Evolutionary conservation across 2,797 vertebrate species (phyloP), one percentile per base, ranked within the genome.

Genomic region (Lagorchestes hirsutus): DNA sequence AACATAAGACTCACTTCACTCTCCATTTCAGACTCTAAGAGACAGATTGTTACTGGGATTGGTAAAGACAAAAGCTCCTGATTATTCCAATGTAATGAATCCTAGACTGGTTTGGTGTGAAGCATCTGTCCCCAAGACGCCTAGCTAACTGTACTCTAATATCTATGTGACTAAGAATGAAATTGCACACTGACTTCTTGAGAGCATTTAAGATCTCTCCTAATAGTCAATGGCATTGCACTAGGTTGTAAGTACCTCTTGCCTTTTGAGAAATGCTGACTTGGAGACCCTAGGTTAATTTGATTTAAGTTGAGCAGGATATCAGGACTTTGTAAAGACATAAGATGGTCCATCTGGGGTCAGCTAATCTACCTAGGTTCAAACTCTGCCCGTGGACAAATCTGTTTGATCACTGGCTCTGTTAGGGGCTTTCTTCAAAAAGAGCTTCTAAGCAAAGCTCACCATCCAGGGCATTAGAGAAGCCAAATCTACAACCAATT

Each of bases 31-130:
- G 94, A 82, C 90, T 96, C 67, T 93, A n/a, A 93, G 46, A 92
- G 6, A 93, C 91, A 9, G 4, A 46, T 93, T 40, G 94, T 50
- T 62, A 93, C 4, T 57, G 92, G 93, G 46, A 96, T 96, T 94
- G 94, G 31, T 1, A 96, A 94, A 95, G 90, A 91, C 22, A 24
- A 28, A 16, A 90, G 9, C 93, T 92, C 91, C 62, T 95, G 58
- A 92, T 94, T 92, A 97, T 95, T 96, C 28, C 95, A 92, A 91
- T 87, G 57, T 92, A 93, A 54, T 91, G 62, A 96, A 59, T 94
- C 14, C 14, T 31, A 96, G 95, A 95, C 0, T 4, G 95, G 82
- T 94, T 90, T 6, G 90, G 0, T 14, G 40, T 82, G 93, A 95
- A 57, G 95, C 90, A 94, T 91, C 34, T 95, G 55, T 92, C 16